phyloP scores from a whole-genome alignment of 2,888 invertebrate genomes.

The Atethmia centrago region DNA sequence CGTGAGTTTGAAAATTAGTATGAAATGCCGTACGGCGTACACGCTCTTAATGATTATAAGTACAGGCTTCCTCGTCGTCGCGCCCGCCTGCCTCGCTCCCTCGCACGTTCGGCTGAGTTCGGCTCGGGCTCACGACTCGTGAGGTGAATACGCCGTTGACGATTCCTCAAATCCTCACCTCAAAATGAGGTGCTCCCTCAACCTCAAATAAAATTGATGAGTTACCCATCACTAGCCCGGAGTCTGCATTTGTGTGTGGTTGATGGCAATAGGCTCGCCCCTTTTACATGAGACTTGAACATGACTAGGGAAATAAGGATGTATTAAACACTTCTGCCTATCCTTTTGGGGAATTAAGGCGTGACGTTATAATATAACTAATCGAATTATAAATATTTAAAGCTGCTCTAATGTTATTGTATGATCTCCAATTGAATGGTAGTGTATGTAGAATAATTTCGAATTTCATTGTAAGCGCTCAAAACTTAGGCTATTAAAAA shows the following conservation, averaged over 20 bases:
- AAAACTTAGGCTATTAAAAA: not conserved
- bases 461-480: not conserved
- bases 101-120: too few relatives aligned
- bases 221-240: not conserved
- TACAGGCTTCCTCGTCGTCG: too few relatives aligned
- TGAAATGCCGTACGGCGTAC: too few relatives aligned
- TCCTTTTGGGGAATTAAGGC: too few relatives aligned
- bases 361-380: not conserved
- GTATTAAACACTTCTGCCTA: not conserved
- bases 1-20: too few relatives aligned
- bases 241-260: not conserved
- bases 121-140: too few relatives aligned
- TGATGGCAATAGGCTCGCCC: not conserved
- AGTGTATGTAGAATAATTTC: not conserved
- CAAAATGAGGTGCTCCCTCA: too few relatives aligned
- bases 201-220: too few relatives aligned
- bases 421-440: constrained; percentile 4
- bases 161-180: too few relatives aligned
- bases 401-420: not conserved
- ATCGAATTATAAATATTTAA: not conserved
- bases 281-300: not conserved
- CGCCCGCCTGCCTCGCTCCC: too few relatives aligned
- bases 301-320: not conserved
- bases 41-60: too few relatives aligned
- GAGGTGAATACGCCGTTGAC: too few relatives aligned